Evolutionary conservation across 1,140 invertebrate species (phyloP), one percentile per base, ranked within the genome.

Genomic region (Papilio machaon): DNA sequence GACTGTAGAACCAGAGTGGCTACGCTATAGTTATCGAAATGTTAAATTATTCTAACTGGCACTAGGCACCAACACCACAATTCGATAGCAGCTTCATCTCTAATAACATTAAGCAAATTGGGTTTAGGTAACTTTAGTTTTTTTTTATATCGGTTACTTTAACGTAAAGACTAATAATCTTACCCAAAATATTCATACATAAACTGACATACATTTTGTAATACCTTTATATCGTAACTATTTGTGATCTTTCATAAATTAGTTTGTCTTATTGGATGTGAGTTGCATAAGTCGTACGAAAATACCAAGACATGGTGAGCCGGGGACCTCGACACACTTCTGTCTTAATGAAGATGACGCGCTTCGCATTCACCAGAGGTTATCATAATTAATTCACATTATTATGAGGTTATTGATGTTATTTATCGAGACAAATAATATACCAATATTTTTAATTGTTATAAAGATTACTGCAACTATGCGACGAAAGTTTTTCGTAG

Each of bases 251-350:
- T 74, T 46, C 73, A 43, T 49, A 49, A 46, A 49, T 52, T 54
- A 76, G n/a, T 30, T 49, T 76, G 77, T 79, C 77, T 38, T 43
- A 54, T 74, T 80, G 83, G 82, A 84, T 80, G 81, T 80, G n/a
- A 70, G 85, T 92, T 92, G 86, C 88, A 87, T 86, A 92, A 92
- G 85, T 74, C 73, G 82, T 85, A 87, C 89, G 60, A 92, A 92
- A 92, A 93, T 93, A 93, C 81, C 76, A 83, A 30, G 70, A 79
- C 76, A 83, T 79, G 82, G 43, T 46, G 80, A 85, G 86, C 90
- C 91, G 19, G 19, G 82, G 86, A 86, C 91, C 92, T 92, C 92
- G 91, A 92, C 92, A 89, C 83, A 93, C 73, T 84, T 92, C 79
- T 80, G 83, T 52, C 70, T 83, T 83, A 82, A 83, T 88, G 85